Conservation (phyloP, 2,888 invertebrate species). For the Bembecia ichneumoniformis region DNA sequence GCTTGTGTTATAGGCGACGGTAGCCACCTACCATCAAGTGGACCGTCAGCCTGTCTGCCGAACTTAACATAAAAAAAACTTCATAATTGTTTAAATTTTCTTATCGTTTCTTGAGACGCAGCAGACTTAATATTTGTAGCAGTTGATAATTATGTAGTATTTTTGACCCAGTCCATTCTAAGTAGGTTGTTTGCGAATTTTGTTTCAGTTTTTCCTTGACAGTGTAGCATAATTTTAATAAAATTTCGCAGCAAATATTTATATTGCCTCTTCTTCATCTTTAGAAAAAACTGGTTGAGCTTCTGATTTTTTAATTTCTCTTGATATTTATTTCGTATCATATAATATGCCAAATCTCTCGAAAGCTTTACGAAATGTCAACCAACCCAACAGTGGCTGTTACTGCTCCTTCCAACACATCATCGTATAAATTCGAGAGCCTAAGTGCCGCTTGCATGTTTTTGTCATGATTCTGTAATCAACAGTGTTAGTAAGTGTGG, state of each 20-base stretch:
- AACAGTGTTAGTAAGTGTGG: background rate
- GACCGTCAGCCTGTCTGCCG: too few species aligned
- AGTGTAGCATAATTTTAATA: constrained; percentile 1
- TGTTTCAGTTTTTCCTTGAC: constrained; percentile 5
- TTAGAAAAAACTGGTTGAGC: constrained; percentile 11
- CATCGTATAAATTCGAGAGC: background rate
- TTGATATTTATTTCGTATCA: background rate
- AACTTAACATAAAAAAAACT: too few species aligned
- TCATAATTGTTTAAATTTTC: too few species aligned
- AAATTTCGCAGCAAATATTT: constrained; percentile 11
- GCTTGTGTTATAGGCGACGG: too few species aligned
- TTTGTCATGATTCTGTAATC: background rate
- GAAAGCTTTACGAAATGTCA: background rate
- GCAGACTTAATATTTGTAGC: too few species aligned
- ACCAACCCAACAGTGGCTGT: background rate
- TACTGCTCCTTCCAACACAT: background rate
- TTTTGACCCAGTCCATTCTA: constrained; percentile 15
- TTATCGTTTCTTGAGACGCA: too few species aligned
- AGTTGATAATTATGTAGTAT: too few species aligned
- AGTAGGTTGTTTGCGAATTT: constrained; percentile 13
- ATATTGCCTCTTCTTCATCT: constrained; percentile 6
- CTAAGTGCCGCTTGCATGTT: background rate
- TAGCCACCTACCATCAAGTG: too few species aligned
- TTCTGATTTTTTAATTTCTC: constrained; percentile 8
- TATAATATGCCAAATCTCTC: background rate